These are phyloP conservation scores for Nycticryphes semicollaris DNA, from an alignment of 2,113 vertebrate genomes.

Conservation along the genomic window DNA sequence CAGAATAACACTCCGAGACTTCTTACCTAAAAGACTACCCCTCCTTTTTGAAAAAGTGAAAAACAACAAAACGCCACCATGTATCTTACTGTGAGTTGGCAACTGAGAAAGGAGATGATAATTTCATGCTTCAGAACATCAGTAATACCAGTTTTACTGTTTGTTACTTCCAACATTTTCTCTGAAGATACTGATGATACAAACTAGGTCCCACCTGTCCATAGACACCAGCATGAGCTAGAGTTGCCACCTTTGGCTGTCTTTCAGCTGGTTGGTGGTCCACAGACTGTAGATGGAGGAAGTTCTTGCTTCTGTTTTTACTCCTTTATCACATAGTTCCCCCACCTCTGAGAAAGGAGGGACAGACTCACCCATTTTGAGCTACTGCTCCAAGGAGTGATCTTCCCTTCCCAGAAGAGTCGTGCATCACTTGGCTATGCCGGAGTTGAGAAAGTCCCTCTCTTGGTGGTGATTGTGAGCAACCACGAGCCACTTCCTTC, in stretches of 20 bases:
- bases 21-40: background rate
- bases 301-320: background rate
- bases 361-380: background rate
- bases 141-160: background rate
- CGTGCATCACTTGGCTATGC: rapidly evolving
- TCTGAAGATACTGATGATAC: background rate
- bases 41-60: background rate
- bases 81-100: background rate
- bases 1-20: background rate
- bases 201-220: background rate
- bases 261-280: background rate
- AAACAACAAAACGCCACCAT: background rate
- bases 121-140: background rate
- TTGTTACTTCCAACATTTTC: background rate
- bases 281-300: background rate
- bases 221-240: background rate
- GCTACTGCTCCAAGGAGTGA: background rate
- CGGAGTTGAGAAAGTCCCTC: background rate
- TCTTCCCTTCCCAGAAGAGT: background rate
- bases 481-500: background rate
- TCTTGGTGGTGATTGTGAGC: background rate
- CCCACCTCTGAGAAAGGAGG: background rate
- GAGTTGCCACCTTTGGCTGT: background rate
- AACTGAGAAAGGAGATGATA: background rate
- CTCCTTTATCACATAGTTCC: background rate